Evolutionary conservation across 2,113 vertebrate genomes (phyloP), one percentile per base, ranked within the genome.

Genomic region (Megaceryle torquata): DNA sequence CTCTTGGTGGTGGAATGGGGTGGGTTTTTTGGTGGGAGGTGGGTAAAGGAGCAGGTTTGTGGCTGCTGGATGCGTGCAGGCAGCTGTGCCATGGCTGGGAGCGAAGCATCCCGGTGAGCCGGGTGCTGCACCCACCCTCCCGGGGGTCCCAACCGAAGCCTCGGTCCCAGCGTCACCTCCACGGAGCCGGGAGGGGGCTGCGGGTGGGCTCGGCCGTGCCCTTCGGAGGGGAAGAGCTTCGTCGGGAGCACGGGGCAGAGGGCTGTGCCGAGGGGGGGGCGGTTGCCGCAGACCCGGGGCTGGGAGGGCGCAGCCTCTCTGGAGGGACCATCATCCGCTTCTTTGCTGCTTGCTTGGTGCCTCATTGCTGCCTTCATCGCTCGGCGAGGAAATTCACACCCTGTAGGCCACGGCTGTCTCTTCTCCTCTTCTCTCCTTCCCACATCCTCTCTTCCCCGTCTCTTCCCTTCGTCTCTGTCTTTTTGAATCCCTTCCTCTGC

Each of bases 341-440:
- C 9, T 74, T 84, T 35, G 37, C 69, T 2, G 2, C 79, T 39
- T 11, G 6, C 35, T 50, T 10, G 79, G 79, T 64, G 79, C 86
- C 91, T 71, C 37, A 1, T 21, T 9, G 77, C 57, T 25, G 41
- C 76, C 64, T 77, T 31, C 84, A 8, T 59, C 35, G 5, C 92
- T 3, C 51, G 1, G 75, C 22, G 91, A 88, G 88, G 82, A 71
- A 76, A 93, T 87, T 87, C 91, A 64, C 86, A 43, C 88, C 94
- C 93, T 9, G 18, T 24, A 48, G 88, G 75, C 81, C 41, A 26
- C 1, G 33, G 8, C 78, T 89, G 92, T 48, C 96, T 56, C 53
- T 67, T 91, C 64, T 72, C 29, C 71, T 80, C 54, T 29, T 13
- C 37, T 83, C 59, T 71, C 65, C 71, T 39, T 59, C 50, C 77